Conservation (phyloP, 2,888 invertebrate species). For the Epirrita christyi region DNA sequence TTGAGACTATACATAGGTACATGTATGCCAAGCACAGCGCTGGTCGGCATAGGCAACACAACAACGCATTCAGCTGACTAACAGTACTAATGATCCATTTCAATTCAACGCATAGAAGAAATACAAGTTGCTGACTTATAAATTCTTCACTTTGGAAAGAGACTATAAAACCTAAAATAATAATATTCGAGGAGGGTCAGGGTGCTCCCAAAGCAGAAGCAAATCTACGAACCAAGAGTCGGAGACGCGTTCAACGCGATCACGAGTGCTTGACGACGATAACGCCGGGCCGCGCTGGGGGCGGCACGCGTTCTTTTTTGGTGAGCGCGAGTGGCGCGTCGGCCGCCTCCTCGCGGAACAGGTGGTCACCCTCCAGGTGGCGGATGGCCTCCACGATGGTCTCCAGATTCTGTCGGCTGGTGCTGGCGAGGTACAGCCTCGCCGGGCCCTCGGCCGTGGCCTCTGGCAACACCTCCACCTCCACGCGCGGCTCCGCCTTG, state of each 20-base stretch:
- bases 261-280: constrained; percentile 95
- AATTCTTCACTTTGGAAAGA: constrained; percentile 82
- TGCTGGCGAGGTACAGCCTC: constrained; percentile 80
- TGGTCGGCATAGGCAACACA: constrained; percentile 60
- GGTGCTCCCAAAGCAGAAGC: constrained; percentile 66
- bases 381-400: constrained; percentile 99
- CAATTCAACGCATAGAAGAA: constrained; percentile 68
- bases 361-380: constrained; percentile 97
- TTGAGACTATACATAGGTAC: constrained; percentile 67
- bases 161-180: constrained; percentile 76
- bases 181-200: constrained; percentile 81
- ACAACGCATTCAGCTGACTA: constrained; percentile 61
- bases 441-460: constrained; percentile 69
- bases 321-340: constrained; percentile 87
- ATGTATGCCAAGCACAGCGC: constrained; percentile 69
- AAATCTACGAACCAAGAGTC: constrained; percentile 57
- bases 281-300: constrained; percentile 92
- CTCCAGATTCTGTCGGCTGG: constrained; percentile 97
- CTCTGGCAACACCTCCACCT: constrained; percentile 87
- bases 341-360: constrained; percentile 91
- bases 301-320: constrained; percentile 72
- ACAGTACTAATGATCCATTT: constrained; percentile 60
- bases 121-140: constrained; percentile 80
- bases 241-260: constrained; percentile 72
- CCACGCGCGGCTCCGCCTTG: constrained; percentile 94